phyloP scores from a whole-genome alignment of 1,140 invertebrate species.

The Papilio xuthus region DNA sequence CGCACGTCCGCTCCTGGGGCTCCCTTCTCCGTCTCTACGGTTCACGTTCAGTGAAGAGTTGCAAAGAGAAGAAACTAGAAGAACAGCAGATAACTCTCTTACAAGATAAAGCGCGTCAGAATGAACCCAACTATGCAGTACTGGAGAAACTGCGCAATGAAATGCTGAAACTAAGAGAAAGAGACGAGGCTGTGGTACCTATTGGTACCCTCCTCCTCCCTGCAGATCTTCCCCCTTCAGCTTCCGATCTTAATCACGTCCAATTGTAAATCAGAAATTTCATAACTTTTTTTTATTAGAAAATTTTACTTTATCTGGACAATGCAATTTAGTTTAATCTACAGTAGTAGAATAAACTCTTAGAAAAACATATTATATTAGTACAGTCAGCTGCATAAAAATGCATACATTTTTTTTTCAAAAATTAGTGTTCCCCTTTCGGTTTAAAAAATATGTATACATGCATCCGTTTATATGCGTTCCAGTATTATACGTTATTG shows the following conservation, averaged over 20 bases:
- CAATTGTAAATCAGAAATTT: constrained; percentile 78
- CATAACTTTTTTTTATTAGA: no score
- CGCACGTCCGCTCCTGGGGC: constrained; percentile 97
- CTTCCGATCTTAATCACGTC: constrained; percentile 84
- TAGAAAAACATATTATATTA: no score
- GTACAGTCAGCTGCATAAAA: no score
- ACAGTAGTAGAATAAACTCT: no score
- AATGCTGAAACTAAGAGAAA: constrained; percentile 90
- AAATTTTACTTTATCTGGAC: no score
- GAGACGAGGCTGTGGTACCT: constrained; percentile 85
- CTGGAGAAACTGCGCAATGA: constrained; percentile 94
- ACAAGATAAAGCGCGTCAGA: constrained; percentile 94
- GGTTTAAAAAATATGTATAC: no score
- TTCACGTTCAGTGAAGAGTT: constrained; percentile 94
- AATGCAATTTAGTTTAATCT: no score
- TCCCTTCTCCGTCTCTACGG: constrained; percentile 96
- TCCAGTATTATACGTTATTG: no score
- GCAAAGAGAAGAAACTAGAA: constrained; percentile 96
- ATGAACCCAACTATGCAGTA: constrained; percentile 96
- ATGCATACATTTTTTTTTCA: no score
- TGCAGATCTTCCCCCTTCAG: constrained; percentile 84
- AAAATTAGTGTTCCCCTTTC: no score
- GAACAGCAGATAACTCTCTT: constrained; percentile 96
- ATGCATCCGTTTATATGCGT: no score
- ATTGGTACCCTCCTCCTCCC: constrained; percentile 87